Evolutionary conservation across 2,888 invertebrate genomes (phyloP), one percentile per base, ranked within the genome.

Genomic region (Drosophila demipolita): DNA sequence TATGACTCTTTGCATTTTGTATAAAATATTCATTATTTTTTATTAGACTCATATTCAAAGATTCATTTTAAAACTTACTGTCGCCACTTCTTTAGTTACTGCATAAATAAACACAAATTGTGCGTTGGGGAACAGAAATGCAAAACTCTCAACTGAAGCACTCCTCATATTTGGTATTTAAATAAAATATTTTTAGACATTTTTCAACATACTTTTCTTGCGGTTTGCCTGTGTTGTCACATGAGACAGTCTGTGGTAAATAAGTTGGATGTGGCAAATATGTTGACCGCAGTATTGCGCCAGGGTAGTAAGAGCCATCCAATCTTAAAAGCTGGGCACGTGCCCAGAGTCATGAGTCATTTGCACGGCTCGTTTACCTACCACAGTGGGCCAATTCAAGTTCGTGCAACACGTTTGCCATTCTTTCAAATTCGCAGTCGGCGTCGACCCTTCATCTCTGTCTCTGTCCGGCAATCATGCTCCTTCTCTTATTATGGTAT

Each of bases 401-500:
- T 36, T 60, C 59, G 29, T 48, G 40, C 57, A 35, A 48, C 54
- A 55, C 74, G 58, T 69, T 54, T 45, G 58, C 35, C 62, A 75
- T 78, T 77, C 65, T 79, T 78, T 78, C 65, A 74, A 74, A 65
- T 64, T 59, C 52, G 50, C 59, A 67, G 45, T 38, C 11, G 57
- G 36, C 23, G 15, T n/a, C 45, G 36, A 32, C 32, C 32, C 40
- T 42, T 42, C 42, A 23, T 32, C 32, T 6, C 26, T 40, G 29
- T 5, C 20, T 42, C 57, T 57, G 40, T 32, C 71, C 64, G 66
- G 71, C 69, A 78, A 72, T 61, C 42, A 57, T 42, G 32, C 57
- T 42, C 20, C 29, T 50, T 38, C 52, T 66, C 36, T 50, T 81
- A 61, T 70, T 74, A 71, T 80, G 82, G 68, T 78, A 82, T 78